phyloP scores from a whole-genome alignment of 2,888 invertebrate species.

The Amblyjoppa fuscipennis region DNA sequence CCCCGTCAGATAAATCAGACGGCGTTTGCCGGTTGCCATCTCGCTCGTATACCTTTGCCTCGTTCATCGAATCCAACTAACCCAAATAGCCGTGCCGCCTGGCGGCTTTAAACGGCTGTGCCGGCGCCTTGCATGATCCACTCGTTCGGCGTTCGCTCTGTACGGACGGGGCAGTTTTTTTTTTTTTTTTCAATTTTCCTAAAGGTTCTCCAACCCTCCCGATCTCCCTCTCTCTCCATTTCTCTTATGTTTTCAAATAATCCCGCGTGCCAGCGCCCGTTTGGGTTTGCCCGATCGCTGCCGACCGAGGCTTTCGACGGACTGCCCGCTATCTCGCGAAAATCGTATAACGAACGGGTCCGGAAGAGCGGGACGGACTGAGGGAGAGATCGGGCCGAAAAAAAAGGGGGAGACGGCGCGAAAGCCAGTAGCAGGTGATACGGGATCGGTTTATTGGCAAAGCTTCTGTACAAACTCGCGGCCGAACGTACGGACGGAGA shows the following conservation, averaged over 20 bases:
- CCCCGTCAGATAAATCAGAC: slow-evolving; percentile 45
- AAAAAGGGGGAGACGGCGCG: slow-evolving; percentile 32
- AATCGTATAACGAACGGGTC: slow-evolving; percentile 59
- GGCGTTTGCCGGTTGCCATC: slow-evolving; percentile 38
- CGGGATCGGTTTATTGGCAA: slow-evolving; percentile 66
- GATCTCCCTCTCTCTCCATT: slow-evolving; percentile 1
- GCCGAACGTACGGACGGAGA: slow-evolving; percentile 35
- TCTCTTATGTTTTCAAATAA: slow-evolving; percentile 58
- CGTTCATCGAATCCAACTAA: slow-evolving; percentile 52
- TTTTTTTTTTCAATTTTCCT: slow-evolving; percentile 63
- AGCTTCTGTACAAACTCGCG: slow-evolving; percentile 63
- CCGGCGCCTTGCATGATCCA: slow-evolving; percentile 5
- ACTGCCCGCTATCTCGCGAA: slow-evolving; percentile 57
- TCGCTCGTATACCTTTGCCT: slow-evolving; percentile 23
- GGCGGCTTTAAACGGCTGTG: slow-evolving; percentile 50
- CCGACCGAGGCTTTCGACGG: slow-evolving; percentile 55
- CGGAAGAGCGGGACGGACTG: slow-evolving; percentile 16
- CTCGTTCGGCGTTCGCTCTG: slow-evolving; percentile 17
- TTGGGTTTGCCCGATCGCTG: slow-evolving; percentile 18
- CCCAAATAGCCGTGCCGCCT: slow-evolving; percentile 40
- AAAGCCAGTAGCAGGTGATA: slow-evolving; percentile 63
- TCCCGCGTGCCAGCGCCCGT: slow-evolving; percentile 38
- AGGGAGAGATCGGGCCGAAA: slow-evolving; percentile 5
- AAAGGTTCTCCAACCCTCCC: slow-evolving; percentile 35
- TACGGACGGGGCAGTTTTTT: slow-evolving; percentile 34